phyloP scores from a whole-genome alignment of 2,113 vertebrate genomes.

The Phocoena sinus region DNA sequence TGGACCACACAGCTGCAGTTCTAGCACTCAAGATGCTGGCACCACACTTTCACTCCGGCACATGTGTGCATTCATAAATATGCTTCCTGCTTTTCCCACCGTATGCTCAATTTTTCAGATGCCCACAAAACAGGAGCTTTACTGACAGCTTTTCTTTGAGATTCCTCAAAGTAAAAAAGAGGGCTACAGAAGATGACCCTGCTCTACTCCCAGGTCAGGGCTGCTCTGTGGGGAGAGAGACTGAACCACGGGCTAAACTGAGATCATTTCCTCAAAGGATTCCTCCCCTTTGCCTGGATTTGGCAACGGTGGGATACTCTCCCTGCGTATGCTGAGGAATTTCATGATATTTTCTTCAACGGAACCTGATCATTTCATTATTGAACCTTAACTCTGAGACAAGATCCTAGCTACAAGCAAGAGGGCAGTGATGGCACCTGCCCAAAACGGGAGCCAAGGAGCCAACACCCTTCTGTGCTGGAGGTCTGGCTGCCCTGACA shows the following conservation, averaged over 20 bases:
- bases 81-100: neutral
- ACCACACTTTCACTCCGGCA: neutral
- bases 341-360: neutral
- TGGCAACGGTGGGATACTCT: neutral
- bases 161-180: neutral
- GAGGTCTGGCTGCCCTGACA: neutral
- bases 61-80: neutral
- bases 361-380: neutral
- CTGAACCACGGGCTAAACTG: neutral
- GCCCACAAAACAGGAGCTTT: neutral
- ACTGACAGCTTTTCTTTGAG: neutral
- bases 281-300: neutral
- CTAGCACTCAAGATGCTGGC: fast-evolving
- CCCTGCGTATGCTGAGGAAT: neutral
- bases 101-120: neutral
- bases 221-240: neutral
- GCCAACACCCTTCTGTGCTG: neutral
- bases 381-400: neutral
- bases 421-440: neutral
- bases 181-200: neutral
- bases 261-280: neutral
- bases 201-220: neutral
- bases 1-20: neutral
- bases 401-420: neutral
- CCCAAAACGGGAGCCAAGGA: neutral